Evolutionary conservation across 2,888 invertebrate genomes (phyloP).

Genomic region (Cancer borealis): DNA sequence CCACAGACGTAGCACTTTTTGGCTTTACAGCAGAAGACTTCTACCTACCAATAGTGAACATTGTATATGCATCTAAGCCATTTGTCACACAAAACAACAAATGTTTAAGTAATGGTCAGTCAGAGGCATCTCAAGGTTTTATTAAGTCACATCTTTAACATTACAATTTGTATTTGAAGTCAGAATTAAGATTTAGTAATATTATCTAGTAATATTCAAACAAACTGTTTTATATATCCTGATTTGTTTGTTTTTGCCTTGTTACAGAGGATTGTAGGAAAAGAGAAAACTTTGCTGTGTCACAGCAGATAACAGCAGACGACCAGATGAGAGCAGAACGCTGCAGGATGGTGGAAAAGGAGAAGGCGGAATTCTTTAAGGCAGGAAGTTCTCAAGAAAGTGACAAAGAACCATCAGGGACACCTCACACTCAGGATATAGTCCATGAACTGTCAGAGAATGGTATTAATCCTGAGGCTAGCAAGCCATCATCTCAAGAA

Average conservation of each 20-base stretch:
- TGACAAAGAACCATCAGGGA: background rate
- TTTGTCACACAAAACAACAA: background rate
- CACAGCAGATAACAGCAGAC: constrained; percentile 53
- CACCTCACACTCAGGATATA: background rate
- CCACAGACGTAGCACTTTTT: no score
- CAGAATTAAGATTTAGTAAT: no score
- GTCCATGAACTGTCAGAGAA: background rate
- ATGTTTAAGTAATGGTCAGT: no score
- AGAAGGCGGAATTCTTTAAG: constrained; percentile 51
- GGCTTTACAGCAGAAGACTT: no score
- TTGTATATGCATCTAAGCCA: background rate
- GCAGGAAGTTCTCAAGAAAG: background rate
- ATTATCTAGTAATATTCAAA: no score
- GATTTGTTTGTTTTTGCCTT: background rate
- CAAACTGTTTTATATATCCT: background rate
- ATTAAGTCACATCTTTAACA: background rate
- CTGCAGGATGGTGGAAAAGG: constrained; percentile 47
- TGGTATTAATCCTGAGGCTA: background rate
- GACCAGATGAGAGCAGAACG: constrained; percentile 47
- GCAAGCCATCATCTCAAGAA: background rate
- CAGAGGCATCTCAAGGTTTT: background rate
- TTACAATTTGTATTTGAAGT: no score
- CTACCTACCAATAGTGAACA: no score
- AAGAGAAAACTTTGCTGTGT: constrained; percentile 53
- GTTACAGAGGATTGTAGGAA: constrained; percentile 27